Conservation (phyloP, 2,797 vertebrate genomes). For the Gymnodraco acuticeps region DNA sequence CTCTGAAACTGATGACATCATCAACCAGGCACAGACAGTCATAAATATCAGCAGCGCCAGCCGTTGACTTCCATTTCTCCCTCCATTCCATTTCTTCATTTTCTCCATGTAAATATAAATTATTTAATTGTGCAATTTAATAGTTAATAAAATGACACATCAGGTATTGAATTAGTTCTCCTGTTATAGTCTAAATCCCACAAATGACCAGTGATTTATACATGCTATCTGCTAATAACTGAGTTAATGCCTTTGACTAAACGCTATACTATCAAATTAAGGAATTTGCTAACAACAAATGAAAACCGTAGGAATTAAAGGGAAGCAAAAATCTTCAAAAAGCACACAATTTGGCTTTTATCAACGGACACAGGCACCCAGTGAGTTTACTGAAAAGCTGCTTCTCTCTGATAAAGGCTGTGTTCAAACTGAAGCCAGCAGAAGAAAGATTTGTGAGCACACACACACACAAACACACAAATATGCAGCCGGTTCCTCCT, state of each 20-base stretch:
- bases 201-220: neutral
- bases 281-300: neutral
- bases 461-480: neutral
- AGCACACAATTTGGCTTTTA: neutral
- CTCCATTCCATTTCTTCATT: too few relatives aligned
- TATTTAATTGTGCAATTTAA: too few relatives aligned
- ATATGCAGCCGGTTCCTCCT: constrained; percentile 1
- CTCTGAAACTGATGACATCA: neutral
- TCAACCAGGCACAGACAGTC: neutral
- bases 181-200: too few relatives aligned
- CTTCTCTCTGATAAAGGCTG: constrained; percentile 4
- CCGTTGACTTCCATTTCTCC: neutral
- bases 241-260: neutral
- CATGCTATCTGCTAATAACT: neutral
- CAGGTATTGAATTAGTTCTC: too few relatives aligned
- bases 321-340: neutral
- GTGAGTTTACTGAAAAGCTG: constrained; percentile 1
- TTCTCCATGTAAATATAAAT: too few relatives aligned
- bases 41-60: neutral
- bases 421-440: constrained; percentile 9
- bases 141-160: too few relatives aligned
- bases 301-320: neutral
- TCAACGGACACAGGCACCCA: neutral
- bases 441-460: neutral
- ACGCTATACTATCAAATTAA: neutral